Evolutionary conservation across 1,140 invertebrate species (phyloP), one percentile per base, ranked within the genome.

Genomic region (Condylostylus longicornis): DNA sequence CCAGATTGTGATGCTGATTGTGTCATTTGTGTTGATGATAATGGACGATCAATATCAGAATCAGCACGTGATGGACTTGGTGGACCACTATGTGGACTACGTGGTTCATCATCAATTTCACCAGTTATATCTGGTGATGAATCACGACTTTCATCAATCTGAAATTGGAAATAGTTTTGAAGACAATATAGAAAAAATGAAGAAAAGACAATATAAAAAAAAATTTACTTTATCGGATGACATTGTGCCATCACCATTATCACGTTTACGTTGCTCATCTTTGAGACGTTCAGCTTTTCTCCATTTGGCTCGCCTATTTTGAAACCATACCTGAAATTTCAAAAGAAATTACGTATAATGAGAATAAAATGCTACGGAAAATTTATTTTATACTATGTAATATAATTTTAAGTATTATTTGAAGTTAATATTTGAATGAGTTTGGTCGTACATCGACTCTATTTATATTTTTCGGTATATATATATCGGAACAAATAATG

Each of bases 251-350:
- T 75, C 74, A 33, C 72, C 72, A 32, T 77, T 79, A 45, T 86
- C 82, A 18, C 82, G 66, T 55, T 85, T 86, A 36, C 81, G 63
- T 57, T 89, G 83, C 55, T 90, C 86, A 53, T 90, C 85, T 65
- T 88, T 87, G 50, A 89, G 69, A 14, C 85, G 68, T 54, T 90
- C 86, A 25, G 82, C 83, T 63, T 94, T 93, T 40, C 88, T 71
- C 85, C 86, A 93, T 64, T 94, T 93, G 21, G 88, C 87, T 30
- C 88, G 66, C 21, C 88, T 71, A 58, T 93, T 93, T 74, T 93
- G 87, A 57, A 93, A 93, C 88, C 87, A 93, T 2, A 91, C 87
- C 86, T 90, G 54, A 33, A 62, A 63, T n/a, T n/a, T n/a, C n/a
- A n/a, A n/a, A n/a, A n/a, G n/a, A n/a, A n/a, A n/a, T n/a, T n/a